These are phyloP conservation scores for Aegotheles bennettii DNA, from an alignment of 2,113 vertebrate species.

Conservation along the genomic window DNA sequence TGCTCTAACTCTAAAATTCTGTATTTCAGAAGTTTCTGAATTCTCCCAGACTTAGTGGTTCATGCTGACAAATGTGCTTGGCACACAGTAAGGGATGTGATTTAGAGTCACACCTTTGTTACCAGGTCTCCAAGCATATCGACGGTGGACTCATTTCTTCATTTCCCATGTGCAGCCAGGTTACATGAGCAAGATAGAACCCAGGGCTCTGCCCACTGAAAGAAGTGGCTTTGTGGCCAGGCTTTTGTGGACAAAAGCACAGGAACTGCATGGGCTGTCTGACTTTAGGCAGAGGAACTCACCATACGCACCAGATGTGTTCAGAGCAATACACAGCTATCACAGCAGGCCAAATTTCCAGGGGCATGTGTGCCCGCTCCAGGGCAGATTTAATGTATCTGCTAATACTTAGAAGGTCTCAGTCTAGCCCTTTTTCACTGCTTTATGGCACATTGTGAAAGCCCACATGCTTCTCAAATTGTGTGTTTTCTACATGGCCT, in stretches of 20 bases:
- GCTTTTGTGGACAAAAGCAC: neutral
- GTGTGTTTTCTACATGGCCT: neutral
- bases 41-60: neutral
- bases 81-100: accelerated
- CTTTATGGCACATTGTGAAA: neutral
- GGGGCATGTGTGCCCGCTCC: accelerated
- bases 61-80: neutral
- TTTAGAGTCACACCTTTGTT: neutral
- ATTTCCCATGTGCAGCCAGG: neutral
- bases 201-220: neutral
- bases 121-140: neutral
- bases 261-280: neutral
- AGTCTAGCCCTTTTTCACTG: neutral
- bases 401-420: neutral
- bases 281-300: neutral
- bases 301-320: neutral
- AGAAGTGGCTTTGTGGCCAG: neutral
- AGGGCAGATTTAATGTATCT: too few relatives aligned
- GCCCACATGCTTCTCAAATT: neutral
- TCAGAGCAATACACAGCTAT: neutral
- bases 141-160: neutral
- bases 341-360: neutral
- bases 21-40: neutral
- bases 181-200: neutral
- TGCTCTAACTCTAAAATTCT: neutral